Conservation (phyloP, 2,113 vertebrate genomes). For the Lasiurus borealis region DNA sequence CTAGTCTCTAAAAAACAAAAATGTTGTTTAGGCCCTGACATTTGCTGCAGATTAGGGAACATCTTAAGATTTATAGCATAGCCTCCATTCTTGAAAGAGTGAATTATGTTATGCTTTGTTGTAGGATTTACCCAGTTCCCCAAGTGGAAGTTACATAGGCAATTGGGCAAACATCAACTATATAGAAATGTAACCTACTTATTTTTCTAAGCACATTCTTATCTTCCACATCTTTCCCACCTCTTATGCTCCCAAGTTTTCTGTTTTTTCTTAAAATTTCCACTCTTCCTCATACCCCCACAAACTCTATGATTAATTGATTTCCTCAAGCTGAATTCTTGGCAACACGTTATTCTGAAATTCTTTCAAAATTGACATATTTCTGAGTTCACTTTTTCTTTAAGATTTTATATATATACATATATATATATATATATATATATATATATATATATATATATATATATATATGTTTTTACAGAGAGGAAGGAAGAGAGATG, state of each 20-base stretch:
- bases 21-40: not conserved
- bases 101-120: not conserved
- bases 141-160: not conserved
- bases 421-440: too few relatives aligned
- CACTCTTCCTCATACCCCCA: not conserved
- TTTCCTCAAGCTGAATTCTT: not conserved
- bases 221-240: not conserved
- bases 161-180: not conserved
- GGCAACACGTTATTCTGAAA: not conserved
- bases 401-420: too few relatives aligned
- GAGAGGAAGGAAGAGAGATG: too few relatives aligned
- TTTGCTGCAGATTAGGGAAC: not conserved
- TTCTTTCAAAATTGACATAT: not conserved
- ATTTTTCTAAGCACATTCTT: constrained; percentile 8
- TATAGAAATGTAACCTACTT: not conserved
- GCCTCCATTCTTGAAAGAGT: not conserved
- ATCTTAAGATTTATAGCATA: not conserved
- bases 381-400: not conserved
- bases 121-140: not conserved
- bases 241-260: not conserved
- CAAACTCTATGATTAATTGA: not conserved
- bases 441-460: too few relatives aligned
- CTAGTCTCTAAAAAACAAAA: not conserved
- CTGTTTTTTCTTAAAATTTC: not conserved
- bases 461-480: too few relatives aligned